Conservation (phyloP, 1,140 invertebrate genomes). For the Drosophila biarmipes region DNA sequence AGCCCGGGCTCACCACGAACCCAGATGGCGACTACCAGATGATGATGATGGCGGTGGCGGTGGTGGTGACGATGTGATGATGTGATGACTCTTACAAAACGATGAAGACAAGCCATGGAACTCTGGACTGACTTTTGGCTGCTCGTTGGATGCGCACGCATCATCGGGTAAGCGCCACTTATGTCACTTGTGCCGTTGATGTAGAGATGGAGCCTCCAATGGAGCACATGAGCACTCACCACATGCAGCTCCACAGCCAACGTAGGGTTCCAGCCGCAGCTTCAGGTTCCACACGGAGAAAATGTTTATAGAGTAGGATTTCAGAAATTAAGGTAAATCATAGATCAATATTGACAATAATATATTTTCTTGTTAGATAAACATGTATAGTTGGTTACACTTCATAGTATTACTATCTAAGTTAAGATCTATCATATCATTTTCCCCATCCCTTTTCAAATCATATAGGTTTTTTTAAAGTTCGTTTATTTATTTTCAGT, state of each 20-base stretch:
- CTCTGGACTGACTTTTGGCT: conserved; percentile 45
- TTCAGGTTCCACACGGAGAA: conserved; percentile 13
- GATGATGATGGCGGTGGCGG: conserved; percentile 1
- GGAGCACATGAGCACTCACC: conserved; percentile 55
- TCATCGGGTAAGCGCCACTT: conserved; percentile 84
- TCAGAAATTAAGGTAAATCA: neutral
- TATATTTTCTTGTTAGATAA: too few relatives aligned
- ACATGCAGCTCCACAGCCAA: conserved; percentile 60
- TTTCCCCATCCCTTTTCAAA: too few relatives aligned
- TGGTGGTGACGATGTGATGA: conserved; percentile 32
- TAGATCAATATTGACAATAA: too few relatives aligned
- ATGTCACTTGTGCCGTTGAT: conserved; percentile 84
- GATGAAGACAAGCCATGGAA: conserved; percentile 58
- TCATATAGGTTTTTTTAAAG: too few relatives aligned
- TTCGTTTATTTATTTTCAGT: too few relatives aligned
- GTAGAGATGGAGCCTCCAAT: conserved; percentile 70
- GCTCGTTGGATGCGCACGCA: conserved; percentile 79
- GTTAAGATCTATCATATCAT: too few relatives aligned
- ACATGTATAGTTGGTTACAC: too few relatives aligned
- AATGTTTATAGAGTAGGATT: neutral
- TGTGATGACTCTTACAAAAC: conserved; percentile 75
- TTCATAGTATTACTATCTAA: too few relatives aligned
- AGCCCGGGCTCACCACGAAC: conserved; percentile 12
- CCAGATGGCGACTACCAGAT: conserved; percentile 23
- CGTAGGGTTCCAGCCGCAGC: conserved; percentile 31